These are phyloP conservation scores for Protodeltote pygarga DNA, from an alignment of 2,888 invertebrate species.

Conservation along the genomic window DNA sequence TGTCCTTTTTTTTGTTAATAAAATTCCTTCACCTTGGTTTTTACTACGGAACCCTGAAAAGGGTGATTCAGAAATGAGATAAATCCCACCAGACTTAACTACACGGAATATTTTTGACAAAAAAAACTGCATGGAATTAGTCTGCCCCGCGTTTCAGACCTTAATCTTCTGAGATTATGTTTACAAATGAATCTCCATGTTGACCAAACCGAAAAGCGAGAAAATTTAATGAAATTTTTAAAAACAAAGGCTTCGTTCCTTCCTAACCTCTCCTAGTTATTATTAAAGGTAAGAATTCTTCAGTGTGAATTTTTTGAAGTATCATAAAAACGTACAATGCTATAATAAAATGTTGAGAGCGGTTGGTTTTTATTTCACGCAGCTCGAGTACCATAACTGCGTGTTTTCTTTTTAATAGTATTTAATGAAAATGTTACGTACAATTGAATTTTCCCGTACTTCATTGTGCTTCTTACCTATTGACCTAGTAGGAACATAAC, in stretches of 20 bases:
- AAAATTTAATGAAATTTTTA: slow-evolving; percentile 34
- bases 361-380: slow-evolving; percentile 36
- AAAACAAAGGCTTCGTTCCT: slow-evolving; percentile 41
- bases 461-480: neutral
- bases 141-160: slow-evolving; percentile 9
- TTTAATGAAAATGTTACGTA: slow-evolving; percentile 6
- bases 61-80: slow-evolving; percentile 47
- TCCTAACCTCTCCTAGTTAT: slow-evolving; percentile 44
- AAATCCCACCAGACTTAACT: slow-evolving; percentile 30
- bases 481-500: neutral
- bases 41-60: slow-evolving; percentile 39
- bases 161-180: slow-evolving; percentile 38
- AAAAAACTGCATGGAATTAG: slow-evolving; percentile 23
- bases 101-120: slow-evolving; percentile 27
- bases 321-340: slow-evolving; percentile 50
- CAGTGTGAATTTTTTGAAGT: slow-evolving; percentile 54
- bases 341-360: slow-evolving; percentile 43
- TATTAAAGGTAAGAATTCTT: slow-evolving; percentile 50
- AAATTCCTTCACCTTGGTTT: too few species aligned
- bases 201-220: slow-evolving; percentile 17
- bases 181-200: slow-evolving; percentile 34
- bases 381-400: slow-evolving; percentile 1
- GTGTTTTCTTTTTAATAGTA: slow-evolving; percentile 7
- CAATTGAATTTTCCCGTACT: too few species aligned
- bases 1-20: too few species aligned